A percentile compares a stretch with the other conserved stretches of the same genome.
Conservation (phyloP, 2,113 vertebrate species). For the Rana temporaria region DNA sequence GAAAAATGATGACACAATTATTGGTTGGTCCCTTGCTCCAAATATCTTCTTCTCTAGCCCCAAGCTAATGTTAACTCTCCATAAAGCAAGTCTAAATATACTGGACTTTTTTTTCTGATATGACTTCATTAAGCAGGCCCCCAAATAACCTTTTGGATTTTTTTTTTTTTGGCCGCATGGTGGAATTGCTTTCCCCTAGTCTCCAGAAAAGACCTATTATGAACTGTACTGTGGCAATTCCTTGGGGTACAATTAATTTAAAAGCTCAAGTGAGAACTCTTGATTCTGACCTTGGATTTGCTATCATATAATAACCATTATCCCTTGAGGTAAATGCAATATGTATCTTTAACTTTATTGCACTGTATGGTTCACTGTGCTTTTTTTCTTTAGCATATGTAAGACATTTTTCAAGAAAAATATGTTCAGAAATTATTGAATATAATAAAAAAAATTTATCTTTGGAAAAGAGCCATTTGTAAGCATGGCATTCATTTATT, state of each 20-base stretch:
- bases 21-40: no score
- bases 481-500: no score
- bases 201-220: slow-evolving; percentile 24
- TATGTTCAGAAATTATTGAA: not conserved
- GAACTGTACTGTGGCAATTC: slow-evolving; percentile 28
- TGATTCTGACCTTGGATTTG: slow-evolving; percentile 29
- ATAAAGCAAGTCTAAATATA: no score
- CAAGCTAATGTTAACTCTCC: no score
- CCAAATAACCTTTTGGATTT: not conserved
- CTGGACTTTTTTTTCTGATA: no score
- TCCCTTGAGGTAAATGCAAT: slow-evolving; percentile 12
- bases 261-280: slow-evolving; percentile 34
- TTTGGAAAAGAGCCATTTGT: no score
- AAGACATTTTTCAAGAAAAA: not conserved
- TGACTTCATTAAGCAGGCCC: not conserved
- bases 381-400: not conserved
- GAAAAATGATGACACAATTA: no score
- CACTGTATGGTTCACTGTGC: not conserved
- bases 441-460: no score
- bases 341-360: slow-evolving; percentile 12
- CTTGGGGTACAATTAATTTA: slow-evolving; percentile 41
- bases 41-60: no score
- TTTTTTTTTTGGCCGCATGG: not conserved
- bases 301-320: slow-evolving; percentile 25
- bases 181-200: slow-evolving; percentile 3